phyloP scores from a whole-genome alignment of 1,140 invertebrate species.

The Potamilus streckersoni region DNA sequence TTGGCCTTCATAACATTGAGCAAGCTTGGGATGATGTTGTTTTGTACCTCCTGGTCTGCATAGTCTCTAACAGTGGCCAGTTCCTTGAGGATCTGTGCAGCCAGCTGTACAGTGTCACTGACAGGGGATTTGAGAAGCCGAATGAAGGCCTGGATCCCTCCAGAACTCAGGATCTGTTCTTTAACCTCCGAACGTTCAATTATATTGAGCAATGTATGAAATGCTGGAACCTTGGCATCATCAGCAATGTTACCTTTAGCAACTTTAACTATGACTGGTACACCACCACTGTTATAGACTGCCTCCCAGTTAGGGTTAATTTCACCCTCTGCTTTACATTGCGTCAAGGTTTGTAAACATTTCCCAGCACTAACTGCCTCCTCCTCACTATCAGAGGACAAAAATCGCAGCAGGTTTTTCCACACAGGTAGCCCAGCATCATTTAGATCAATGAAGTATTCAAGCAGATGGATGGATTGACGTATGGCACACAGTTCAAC shows the following conservation, averaged over 20 bases:
- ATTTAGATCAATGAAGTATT: constrained; percentile 57
- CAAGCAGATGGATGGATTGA: constrained; percentile 52
- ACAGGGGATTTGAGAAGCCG: constrained; percentile 52
- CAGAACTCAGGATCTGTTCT: constrained; percentile 53
- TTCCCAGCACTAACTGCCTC: constrained; percentile 59
- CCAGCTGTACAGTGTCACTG: constrained; percentile 43
- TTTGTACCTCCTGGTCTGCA: constrained; percentile 47
- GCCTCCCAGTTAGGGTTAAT: constrained; percentile 52
- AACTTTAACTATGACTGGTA: constrained; percentile 58
- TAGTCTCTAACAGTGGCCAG: constrained; percentile 46
- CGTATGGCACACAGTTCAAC: constrained; percentile 63
- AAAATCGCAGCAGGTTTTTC: constrained; percentile 60
- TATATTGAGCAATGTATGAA: constrained; percentile 59
- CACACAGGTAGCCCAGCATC: constrained; percentile 61
- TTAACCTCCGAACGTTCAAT: constrained; percentile 54
- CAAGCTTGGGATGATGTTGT: constrained; percentile 54
- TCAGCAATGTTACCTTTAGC: constrained; percentile 49
- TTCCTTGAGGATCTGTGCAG: constrained; percentile 50
- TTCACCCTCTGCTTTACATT: constrained; percentile 38
- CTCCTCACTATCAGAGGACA: constrained; percentile 60
- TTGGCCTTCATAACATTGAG: constrained; percentile 54
- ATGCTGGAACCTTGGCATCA: constrained; percentile 52
- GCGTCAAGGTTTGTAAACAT: constrained; percentile 59
- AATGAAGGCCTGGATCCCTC: constrained; percentile 55
- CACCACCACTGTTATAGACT: constrained; percentile 49